A percentile compares a stretch with the other conserved stretches of the same genome.
Conservation (phyloP, 2,113 vertebrate genomes). For the Melanocharis versteri region DNA sequence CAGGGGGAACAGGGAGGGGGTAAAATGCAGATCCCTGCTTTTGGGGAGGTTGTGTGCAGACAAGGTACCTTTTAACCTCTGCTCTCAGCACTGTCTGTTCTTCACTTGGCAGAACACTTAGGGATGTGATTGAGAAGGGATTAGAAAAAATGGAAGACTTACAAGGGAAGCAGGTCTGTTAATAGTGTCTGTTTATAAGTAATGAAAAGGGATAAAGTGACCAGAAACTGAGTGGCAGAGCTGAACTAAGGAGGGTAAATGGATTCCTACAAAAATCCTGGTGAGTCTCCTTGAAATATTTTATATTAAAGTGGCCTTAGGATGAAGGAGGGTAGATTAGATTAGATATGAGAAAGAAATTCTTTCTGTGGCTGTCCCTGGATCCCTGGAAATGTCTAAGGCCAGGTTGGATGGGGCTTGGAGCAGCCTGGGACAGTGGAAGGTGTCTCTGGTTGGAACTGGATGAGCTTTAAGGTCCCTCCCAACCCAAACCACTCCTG, state of each 20-base stretch:
- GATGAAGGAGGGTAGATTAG: neutral
- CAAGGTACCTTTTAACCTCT: neutral
- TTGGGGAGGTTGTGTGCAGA: neutral
- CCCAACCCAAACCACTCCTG: neutral
- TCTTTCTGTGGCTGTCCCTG: neutral
- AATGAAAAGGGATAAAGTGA: slow-evolving; percentile 31
- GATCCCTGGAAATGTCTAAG: neutral
- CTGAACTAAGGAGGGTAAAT: neutral
- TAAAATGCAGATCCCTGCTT: neutral
- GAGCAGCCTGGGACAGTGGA: neutral
- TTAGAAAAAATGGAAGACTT: neutral
- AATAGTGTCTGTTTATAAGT: neutral
- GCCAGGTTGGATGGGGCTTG: neutral
- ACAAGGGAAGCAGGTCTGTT: neutral
- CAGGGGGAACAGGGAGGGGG: neutral
- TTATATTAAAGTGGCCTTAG: neutral
- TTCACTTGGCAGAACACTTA: neutral
- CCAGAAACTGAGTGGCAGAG: neutral
- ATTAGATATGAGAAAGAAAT: neutral
- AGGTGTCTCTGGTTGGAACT: neutral
- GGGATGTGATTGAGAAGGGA: neutral
- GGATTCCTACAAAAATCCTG: neutral
- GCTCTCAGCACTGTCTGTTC: neutral
- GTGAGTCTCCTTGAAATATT: neutral
- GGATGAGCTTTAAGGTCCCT: neutral